phyloP scores from a whole-genome alignment of 2,113 vertebrate species.

The Sylvietta virens region DNA sequence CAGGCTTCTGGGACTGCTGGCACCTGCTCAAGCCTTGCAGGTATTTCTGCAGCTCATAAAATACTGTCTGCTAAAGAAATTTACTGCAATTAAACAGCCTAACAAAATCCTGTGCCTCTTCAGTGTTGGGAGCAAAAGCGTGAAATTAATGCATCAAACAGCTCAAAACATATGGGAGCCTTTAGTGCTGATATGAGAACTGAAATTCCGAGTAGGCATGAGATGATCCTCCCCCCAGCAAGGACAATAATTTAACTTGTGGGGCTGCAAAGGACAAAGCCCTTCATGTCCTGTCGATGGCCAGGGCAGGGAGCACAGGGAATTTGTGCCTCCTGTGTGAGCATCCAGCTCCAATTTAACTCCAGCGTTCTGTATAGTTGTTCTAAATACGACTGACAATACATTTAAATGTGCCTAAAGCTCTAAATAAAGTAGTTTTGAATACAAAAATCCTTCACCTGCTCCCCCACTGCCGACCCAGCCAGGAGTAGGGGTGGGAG shows the following conservation, averaged over 20 bases:
- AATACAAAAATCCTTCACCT: not conserved
- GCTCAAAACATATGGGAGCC: not conserved
- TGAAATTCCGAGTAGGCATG: not conserved
- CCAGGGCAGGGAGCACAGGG: not conserved
- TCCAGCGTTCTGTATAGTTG: rapidly evolving
- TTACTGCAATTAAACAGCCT: not conserved
- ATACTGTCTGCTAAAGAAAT: not conserved
- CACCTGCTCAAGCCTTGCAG: not conserved
- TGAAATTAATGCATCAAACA: not conserved
- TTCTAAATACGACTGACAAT: not conserved
- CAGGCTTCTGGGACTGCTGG: not conserved
- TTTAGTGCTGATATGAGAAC: not conserved
- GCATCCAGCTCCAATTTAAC: not conserved
- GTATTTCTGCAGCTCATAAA: not conserved
- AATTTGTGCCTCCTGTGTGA: not conserved
- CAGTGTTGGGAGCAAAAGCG: not conserved
- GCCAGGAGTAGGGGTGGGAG: not conserved
- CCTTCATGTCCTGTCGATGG: rapidly evolving
- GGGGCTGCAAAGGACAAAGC: not conserved
- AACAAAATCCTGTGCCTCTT: not conserved
- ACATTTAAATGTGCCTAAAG: not conserved
- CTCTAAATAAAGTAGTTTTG: not conserved
- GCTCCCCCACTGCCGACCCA: not conserved
- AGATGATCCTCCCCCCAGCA: not conserved
- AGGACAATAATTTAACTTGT: not conserved